Conservation (phyloP, 2,797 vertebrate genomes). For the Tamandua tetradactyla region DNA sequence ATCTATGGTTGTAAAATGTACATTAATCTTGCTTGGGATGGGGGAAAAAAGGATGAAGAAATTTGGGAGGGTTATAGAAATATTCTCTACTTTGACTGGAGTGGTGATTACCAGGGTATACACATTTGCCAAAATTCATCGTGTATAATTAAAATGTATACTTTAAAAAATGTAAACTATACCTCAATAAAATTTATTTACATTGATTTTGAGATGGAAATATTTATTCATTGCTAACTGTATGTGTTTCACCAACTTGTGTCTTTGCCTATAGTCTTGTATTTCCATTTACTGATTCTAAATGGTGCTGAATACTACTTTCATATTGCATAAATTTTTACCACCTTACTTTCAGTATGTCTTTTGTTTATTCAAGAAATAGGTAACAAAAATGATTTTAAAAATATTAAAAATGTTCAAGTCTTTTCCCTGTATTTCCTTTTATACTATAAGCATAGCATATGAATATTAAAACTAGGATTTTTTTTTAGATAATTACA, state of each 20-base stretch:
- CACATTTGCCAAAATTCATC: background rate
- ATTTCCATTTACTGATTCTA: background rate
- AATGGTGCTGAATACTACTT: background rate
- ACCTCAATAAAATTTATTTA: background rate
- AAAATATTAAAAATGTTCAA: background rate
- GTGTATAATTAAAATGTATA: background rate
- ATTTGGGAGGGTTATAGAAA: background rate
- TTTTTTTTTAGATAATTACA: background rate
- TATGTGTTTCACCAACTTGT: background rate
- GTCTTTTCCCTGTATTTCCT: background rate
- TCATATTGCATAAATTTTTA: background rate
- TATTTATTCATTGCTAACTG: background rate
- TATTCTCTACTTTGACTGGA: background rate
- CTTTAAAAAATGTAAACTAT: background rate
- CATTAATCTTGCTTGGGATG: background rate
- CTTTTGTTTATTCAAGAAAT: background rate
- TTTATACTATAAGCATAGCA: background rate
- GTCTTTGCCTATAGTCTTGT: background rate
- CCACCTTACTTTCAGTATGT: background rate
- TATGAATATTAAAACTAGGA: background rate
- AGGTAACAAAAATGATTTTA: background rate
- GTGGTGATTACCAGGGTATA: background rate
- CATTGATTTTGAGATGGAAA: background rate
- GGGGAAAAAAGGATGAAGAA: background rate
- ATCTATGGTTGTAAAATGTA: background rate